Percentiles rank a stretch among this genome's conserved stretches.
Evolutionary conservation across 2,113 vertebrate species (phyloP).

Genomic region (Ptychochromis oligacanthus): DNA sequence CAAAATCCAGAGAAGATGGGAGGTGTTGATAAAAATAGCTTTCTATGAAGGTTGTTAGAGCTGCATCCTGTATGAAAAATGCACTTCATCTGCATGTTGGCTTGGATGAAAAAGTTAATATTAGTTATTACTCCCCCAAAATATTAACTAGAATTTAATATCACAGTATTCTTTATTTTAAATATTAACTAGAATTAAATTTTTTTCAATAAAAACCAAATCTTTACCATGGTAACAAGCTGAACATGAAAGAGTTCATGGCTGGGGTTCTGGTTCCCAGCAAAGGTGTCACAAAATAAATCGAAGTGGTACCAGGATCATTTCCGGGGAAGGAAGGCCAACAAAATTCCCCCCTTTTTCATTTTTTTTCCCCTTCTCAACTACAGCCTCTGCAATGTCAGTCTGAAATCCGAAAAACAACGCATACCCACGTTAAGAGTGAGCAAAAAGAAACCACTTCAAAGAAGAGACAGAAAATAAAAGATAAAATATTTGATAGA

Average conservation of each 20-base stretch:
- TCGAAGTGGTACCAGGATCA: background rate
- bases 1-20: conserved; percentile 1
- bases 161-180: background rate
- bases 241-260: background rate
- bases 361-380: background rate
- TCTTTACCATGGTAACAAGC: background rate
- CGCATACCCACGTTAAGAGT: background rate
- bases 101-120: background rate
- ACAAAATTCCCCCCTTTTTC: background rate
- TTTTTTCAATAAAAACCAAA: background rate
- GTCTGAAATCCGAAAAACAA: background rate
- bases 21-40: background rate
- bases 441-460: background rate
- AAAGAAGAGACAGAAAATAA: background rate
- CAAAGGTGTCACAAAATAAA: background rate
- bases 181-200: background rate
- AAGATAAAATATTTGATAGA: background rate
- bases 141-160: background rate
- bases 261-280: background rate
- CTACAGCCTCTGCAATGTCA: background rate
- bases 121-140: background rate
- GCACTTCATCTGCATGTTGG: background rate
- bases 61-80: background rate
- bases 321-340: background rate
- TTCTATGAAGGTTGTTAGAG: conserved; percentile 4